Conservation (phyloP, 64 coral and sea anemone genomes). For the Montipora foliosa region DNA sequence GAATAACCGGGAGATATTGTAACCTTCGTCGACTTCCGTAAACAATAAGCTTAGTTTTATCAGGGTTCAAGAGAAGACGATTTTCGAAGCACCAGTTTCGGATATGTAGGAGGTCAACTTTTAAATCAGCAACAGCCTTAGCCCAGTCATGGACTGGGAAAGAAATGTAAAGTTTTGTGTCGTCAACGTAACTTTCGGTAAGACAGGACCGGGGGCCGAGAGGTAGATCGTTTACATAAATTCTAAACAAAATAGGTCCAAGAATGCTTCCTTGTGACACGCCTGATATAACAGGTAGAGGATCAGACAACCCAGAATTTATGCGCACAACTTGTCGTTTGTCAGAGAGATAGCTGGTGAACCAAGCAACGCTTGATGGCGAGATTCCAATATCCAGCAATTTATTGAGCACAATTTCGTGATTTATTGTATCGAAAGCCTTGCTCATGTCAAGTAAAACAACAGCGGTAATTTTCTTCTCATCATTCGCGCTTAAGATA, state of each 20-base stretch:
- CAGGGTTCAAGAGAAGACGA: too few relatives aligned
- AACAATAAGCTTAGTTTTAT: neutral
- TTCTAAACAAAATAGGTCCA: slow-evolving; percentile 20
- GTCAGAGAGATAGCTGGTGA: slow-evolving; percentile 27
- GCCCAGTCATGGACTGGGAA: slow-evolving; percentile 4
- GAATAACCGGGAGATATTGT: neutral
- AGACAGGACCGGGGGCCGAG: neutral
- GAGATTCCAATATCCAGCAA: slow-evolving; percentile 28
- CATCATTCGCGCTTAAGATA: slow-evolving; percentile 26
- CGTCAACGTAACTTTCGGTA: neutral
- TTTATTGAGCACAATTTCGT: slow-evolving; percentile 22
- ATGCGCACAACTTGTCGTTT: slow-evolving; percentile 43
- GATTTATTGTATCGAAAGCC: slow-evolving; percentile 39
- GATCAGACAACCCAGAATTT: slow-evolving; percentile 9
- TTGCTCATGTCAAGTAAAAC: slow-evolving; percentile 28
- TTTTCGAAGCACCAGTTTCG: too few relatives aligned
- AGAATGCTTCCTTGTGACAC: slow-evolving; percentile 25
- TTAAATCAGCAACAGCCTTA: slow-evolving; percentile 6
- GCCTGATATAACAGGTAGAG: slow-evolving; percentile 8
- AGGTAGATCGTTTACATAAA: slow-evolving; percentile 16
- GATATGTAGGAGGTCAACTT: too few relatives aligned
- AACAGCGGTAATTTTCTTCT: slow-evolving; percentile 31
- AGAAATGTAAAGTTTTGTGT: slow-evolving; percentile 5
- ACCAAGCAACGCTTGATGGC: slow-evolving; percentile 1
- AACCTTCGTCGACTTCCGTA: neutral